Evolutionary conservation across 35 echinoderm and acorn worm species (phyloP).

Genomic region (Diadema setosum): DNA sequence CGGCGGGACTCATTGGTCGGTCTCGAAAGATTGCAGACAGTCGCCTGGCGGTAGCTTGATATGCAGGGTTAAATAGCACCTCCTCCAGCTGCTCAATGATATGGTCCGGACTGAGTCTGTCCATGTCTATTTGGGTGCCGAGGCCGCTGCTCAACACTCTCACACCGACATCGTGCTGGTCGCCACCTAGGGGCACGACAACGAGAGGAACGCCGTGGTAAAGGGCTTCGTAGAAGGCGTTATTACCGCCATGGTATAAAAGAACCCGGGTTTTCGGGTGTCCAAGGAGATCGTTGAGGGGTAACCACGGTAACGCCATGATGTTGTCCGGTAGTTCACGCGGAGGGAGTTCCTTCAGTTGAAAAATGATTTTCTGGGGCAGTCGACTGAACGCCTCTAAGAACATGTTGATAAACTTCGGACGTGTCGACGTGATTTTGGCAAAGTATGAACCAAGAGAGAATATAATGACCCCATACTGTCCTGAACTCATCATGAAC

Average conservation of each 20-base stretch:
- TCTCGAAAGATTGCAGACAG: constrained; percentile 46
- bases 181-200: background rate
- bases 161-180: constrained; percentile 20
- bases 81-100: background rate
- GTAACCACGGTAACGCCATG: constrained; percentile 49
- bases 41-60: constrained; percentile 14
- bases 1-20: constrained; percentile 24
- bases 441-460: constrained; percentile 49
- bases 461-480: constrained; percentile 70
- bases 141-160: constrained; percentile 1
- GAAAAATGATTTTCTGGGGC: constrained; percentile 46
- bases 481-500: constrained; percentile 60
- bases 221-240: constrained; percentile 25
- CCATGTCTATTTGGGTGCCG: background rate
- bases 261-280: background rate
- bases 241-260: constrained; percentile 34
- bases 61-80: background rate
- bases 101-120: background rate
- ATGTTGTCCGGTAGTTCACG: constrained; percentile 8
- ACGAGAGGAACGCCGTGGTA: constrained; percentile 30
- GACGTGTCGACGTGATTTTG: background rate
- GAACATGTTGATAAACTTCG: constrained; percentile 6
- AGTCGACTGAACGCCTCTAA: constrained; percentile 37
- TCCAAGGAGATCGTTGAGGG: constrained; percentile 66
- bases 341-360: background rate